Evolutionary conservation across 1,140 invertebrate species (phyloP), one percentile per base, ranked within the genome.

Genomic region (Eumaeus atala): DNA sequence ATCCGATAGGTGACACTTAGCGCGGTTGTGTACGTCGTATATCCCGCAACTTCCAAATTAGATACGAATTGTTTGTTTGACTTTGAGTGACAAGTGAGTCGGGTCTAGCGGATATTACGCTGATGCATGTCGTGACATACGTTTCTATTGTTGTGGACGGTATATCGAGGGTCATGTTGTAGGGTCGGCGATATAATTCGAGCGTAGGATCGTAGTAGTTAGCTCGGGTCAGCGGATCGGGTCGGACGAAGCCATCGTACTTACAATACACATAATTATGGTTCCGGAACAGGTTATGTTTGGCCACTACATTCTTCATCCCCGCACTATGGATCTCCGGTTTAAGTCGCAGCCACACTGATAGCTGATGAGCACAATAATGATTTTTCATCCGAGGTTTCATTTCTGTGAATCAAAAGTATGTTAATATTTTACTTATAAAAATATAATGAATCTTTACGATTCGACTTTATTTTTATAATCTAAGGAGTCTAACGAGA

Each of bases 331-430:
- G 96, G 11, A 98, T 90, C 79, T 97, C 95, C 0, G 97, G 97
- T 44, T 98, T 95, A 8, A 98, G 90, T 37, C 96, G 91, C 10
- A 96, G 86, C 97, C 97, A 98, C 47, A 98, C 95, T 3, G 96
- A 97, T 16, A 98, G 88, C 73, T 97, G 96, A 85, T 97, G 95
- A 9, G 96, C 96, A 17, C 96, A 90, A 85, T 96, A 98, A 81
- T 98, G 97, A 83, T 97, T 96, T 75, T 96, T 96, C 87, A 96
- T 92, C 67, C 93, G 91, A 1, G 95, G 94, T 83, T 96, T 96
- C 91, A 95, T 93, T 56, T 94, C 95, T 97, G 88, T 18, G 64
- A 67, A 61, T 37, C 28, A 59, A 61, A 54, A 59, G 40, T 50
- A 9, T 48, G 40, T 56, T 62, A 51, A 48, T 40, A 18, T 18